A percentile compares a stretch with the other conserved stretches of the same genome.
Evolutionary conservation across 2,888 invertebrate genomes (phyloP).

Genomic region (Protodeltote pygarga): DNA sequence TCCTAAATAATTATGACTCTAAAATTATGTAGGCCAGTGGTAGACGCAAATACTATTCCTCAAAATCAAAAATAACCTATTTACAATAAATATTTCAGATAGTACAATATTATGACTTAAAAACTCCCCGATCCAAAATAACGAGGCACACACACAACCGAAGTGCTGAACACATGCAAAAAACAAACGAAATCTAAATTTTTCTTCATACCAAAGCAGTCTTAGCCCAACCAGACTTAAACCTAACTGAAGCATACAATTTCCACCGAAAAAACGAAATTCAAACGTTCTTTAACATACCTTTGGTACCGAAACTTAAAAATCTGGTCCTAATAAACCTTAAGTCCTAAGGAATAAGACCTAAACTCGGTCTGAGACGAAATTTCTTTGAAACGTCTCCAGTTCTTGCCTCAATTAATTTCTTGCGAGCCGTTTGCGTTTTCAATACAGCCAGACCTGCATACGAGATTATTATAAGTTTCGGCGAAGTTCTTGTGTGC

Average conservation of each 20-base stretch:
- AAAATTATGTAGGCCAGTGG: too few species aligned
- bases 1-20: too few species aligned
- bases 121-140: neutral
- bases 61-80: too few species aligned
- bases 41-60: too few species aligned
- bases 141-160: neutral
- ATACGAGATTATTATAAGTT: conserved; percentile 61
- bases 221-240: conserved; percentile 34
- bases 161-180: neutral
- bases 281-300: conserved; percentile 41
- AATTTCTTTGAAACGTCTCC: conserved; percentile 47
- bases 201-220: conserved; percentile 17
- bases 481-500: too few species aligned
- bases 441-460: conserved; percentile 61
- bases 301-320: conserved; percentile 44
- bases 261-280: conserved; percentile 36
- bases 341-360: neutral
- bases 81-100: too few species aligned
- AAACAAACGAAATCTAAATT: conserved; percentile 7
- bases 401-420: conserved; percentile 68
- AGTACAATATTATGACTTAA: neutral
- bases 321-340: conserved; percentile 9
- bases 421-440: conserved; percentile 56
- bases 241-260: conserved; percentile 42
- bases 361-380: neutral